A percentile compares a stretch with the other conserved stretches of the same genome.
Conservation (phyloP, 2,797 vertebrate genomes). For the Mergus octosetaceus region DNA sequence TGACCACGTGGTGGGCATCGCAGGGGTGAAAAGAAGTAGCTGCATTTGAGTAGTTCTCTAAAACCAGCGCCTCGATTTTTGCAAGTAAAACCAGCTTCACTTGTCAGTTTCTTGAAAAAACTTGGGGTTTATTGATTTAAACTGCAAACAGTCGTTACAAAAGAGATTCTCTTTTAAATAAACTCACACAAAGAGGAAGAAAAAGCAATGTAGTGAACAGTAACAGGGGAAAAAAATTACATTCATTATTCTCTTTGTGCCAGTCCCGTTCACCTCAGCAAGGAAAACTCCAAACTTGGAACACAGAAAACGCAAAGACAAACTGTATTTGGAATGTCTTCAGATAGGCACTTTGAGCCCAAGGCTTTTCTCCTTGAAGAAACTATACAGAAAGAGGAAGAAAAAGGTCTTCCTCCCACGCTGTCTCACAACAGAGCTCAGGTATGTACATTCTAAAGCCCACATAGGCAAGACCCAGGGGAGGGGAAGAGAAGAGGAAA, state of each 20-base stretch:
- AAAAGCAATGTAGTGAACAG: conserved; percentile 91
- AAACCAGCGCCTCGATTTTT: not conserved
- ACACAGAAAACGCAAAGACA: conserved; percentile 84
- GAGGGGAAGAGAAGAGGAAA: conserved; percentile 58
- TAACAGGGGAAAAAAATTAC: conserved; percentile 85
- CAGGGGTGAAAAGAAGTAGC: not conserved
- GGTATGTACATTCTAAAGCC: conserved; percentile 82
- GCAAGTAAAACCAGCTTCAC: conserved; percentile 72
- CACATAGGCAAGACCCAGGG: conserved; percentile 73
- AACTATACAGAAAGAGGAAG: conserved; percentile 71
- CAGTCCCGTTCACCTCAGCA: conserved; percentile 86
- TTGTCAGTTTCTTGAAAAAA: conserved; percentile 81
- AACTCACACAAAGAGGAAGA: conserved; percentile 91
- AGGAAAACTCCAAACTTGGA: conserved; percentile 86
- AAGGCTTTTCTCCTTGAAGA: conserved; percentile 80
- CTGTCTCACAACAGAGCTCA: conserved; percentile 74
- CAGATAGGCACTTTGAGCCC: conserved; percentile 87
- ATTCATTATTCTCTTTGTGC: conserved; percentile 98
- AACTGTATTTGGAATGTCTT: conserved; percentile 96
- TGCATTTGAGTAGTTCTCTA: not conserved
- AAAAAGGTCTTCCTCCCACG: conserved; percentile 73
- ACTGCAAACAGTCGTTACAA: conserved; percentile 99
- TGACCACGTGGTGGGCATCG: not conserved
- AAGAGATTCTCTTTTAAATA: conserved; percentile 89
- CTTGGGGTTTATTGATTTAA: conserved; percentile 98